phyloP scores from a whole-genome alignment of 2,797 vertebrate genomes.

The Myripristis jacobus region DNA sequence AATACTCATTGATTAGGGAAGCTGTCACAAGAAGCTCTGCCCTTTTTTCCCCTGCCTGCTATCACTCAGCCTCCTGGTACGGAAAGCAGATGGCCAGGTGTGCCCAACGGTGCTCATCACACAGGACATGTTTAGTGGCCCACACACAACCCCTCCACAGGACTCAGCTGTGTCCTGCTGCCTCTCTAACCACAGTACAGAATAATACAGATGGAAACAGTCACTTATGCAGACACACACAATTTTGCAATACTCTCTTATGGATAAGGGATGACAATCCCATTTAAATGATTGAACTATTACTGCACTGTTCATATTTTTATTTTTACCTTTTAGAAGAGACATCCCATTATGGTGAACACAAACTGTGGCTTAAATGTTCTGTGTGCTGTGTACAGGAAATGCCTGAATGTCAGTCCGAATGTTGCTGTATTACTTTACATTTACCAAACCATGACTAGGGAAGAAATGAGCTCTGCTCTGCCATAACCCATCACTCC shows the following conservation, averaged over 20 bases:
- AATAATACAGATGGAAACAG: conserved; percentile 46
- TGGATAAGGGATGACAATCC: background rate
- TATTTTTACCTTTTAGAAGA: background rate
- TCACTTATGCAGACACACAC: conserved; percentile 40
- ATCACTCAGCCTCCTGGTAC: conserved; percentile 20
- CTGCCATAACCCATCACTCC: conserved; percentile 63
- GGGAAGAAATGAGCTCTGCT: conserved; percentile 69
- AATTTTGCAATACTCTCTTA: conserved; percentile 6
- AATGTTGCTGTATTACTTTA: conserved; percentile 46
- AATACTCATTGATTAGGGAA: conserved; percentile 72
- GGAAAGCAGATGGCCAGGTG: conserved; percentile 67
- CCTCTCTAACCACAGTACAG: conserved; percentile 43
- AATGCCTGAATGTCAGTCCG: conserved; percentile 32
- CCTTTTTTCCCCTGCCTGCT: conserved; percentile 14
- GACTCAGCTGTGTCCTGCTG: conserved; percentile 67
- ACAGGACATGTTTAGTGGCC: conserved; percentile 67
- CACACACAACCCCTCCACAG: conserved; percentile 66
- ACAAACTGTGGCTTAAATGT: conserved; percentile 35
- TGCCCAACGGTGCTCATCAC: conserved; percentile 42
- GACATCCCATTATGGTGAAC: conserved; percentile 17
- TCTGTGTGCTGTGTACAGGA: conserved; percentile 42
- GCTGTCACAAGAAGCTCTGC: conserved; percentile 51
- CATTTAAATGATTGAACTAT: conserved; percentile 1
- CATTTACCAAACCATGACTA: conserved; percentile 59
- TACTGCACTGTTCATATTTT: conserved; percentile 5